Evolutionary conservation across 2,888 invertebrate species (phyloP), one percentile per base, ranked within the genome.

Genomic region (Eupithecia vulgata): DNA sequence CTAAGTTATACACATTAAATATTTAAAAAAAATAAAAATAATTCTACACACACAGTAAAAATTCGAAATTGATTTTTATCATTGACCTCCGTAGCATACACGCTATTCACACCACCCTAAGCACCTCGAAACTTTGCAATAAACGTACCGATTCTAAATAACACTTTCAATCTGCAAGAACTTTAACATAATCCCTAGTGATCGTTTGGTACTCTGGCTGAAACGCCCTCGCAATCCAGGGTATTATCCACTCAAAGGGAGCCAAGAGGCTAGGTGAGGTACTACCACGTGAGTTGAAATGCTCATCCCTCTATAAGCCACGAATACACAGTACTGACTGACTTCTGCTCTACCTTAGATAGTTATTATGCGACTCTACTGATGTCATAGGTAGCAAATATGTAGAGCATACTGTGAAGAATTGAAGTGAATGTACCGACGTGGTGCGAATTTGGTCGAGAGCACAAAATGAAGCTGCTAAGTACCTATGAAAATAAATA

Each of bases 181-280:
- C n/a, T 48, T 48, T 13, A 62, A 25, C 52, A 67, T 52, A 42
- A 69, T 74, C 71, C 71, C 25, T 67, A 25, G 37, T 68, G 61
- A 61, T 34, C 17, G 3, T 61, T 34, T 61, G 15, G 34, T 34
- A 34, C 4, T 34, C 15, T 7, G 34, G 34, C 15, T 61, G 65
- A 15, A 17, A 34, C 37, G 7, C 68, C 66, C 71, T 59, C 68
- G 67, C 42, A 71, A 76, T 74, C 74, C 76, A 37, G 59, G 25
- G 37, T 76, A 66, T 72, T 76, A 73, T 68, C 65, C 65, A 70
- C 76, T 76, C 76, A 64, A 21, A 71, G 67, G 68, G 73, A 70
- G 67, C 64, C 35, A 64, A 52, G 76, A 73, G 13, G 74, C 74
- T 76, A 78, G 79, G 74, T 78, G 72, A 74, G 78, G 74, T 75